Base-by-base conservation (phyloP, 2,888 invertebrate genomes). In the Trachelus stipa region DNA sequence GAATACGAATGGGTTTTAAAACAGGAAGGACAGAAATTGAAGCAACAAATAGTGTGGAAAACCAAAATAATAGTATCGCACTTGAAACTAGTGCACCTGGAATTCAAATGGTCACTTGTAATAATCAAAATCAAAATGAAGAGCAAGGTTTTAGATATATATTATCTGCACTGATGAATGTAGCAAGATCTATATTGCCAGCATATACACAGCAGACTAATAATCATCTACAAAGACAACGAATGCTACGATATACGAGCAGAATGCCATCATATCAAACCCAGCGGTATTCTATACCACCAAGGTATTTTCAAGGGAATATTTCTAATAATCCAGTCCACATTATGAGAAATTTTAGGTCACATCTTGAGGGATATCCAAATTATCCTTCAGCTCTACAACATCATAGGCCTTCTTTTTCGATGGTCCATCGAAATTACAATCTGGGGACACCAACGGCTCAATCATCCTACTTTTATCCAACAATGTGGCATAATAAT, bases 1-100 rank as follows among this genome's bases (percentile, higher is more conserved):
- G 69, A 69, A 34, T 74, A 34, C n/a, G 77, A 37, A 69, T 69
- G 74, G 11, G 35, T 73, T 34, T 56, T 31, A 30, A 34, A 71
- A 33, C 30, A 71, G 34, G 23, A 71, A 71, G 71, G 15, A 30
- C 56, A 23, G 23, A 30, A 15, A 71, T 30, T 3, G 30, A 71
- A 71, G 12, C 9, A 71, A 11, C 9, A 12, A 71, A 71, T 34
- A 9, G 30, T 9, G 11, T 33, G 34, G 33, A 34, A 33, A 71
- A 71, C 11, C 71, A 71, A 30, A 56, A 56, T 56, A 56, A 56
- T 56, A 35, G 3, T 35, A 56, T 9, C 56, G 23, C 23, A 56
- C 23, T 56, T 56, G 23, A 56, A 23, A 23, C 23, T 23, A 56
- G 23, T 56, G 9, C 9, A 23, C 23, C 9, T 56, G 56, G 0